Conservation (phyloP, 2,797 vertebrate species). For the Serranus cabrilla region DNA sequence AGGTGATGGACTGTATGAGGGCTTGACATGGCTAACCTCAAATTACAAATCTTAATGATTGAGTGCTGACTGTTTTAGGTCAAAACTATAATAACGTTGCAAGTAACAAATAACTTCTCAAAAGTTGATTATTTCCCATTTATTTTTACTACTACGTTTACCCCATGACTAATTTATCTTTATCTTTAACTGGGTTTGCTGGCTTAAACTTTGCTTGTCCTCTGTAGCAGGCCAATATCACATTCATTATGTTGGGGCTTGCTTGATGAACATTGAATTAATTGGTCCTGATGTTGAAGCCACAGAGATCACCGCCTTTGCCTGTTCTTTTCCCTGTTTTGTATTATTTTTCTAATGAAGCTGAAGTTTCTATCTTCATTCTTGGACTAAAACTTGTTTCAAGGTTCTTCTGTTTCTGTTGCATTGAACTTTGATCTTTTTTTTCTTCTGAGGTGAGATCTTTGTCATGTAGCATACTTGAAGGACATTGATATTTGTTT, state of each 20-base stretch:
- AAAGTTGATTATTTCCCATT: constrained; percentile 88
- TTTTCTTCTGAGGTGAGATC: constrained; percentile 71
- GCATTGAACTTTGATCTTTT: constrained; percentile 72
- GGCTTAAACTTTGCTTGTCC: constrained; percentile 84
- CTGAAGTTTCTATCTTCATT: constrained; percentile 73
- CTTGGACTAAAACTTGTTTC: constrained; percentile 73
- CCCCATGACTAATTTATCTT: constrained; percentile 87
- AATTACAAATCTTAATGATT: constrained; percentile 99
- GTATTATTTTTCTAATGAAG: constrained; percentile 81
- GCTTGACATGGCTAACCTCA: constrained; percentile 99
- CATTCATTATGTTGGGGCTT: constrained; percentile 76
- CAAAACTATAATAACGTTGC: constrained; percentile 83
- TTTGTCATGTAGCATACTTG: constrained; percentile 75
- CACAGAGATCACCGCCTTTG: constrained; percentile 83
- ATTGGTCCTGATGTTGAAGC: constrained; percentile 76
- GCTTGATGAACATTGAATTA: constrained; percentile 78
- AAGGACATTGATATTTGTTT: constrained; percentile 72
- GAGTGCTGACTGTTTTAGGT: constrained; percentile 90
- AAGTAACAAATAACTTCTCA: constrained; percentile 88
- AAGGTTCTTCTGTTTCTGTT: constrained; percentile 68
- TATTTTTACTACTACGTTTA: constrained; percentile 87
- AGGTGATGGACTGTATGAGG: constrained; percentile 99
- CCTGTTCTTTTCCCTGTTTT: constrained; percentile 83
- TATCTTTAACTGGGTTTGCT: constrained; percentile 85
- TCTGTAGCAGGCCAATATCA: constrained; percentile 80